Conservation (phyloP, 1,140 invertebrate species). For the Trachelipus rathkii region DNA sequence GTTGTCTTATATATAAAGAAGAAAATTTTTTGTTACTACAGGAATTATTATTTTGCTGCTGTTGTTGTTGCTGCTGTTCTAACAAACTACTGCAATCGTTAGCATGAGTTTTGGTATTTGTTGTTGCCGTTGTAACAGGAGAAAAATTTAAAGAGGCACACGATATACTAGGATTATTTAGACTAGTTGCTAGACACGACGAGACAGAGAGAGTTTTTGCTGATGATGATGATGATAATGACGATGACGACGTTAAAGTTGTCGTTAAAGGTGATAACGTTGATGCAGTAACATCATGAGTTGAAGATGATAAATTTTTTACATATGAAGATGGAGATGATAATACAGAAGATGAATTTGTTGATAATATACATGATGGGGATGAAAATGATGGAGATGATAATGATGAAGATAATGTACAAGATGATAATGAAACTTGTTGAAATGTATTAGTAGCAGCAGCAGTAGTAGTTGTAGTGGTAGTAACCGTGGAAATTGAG, state of each 20-base stretch:
- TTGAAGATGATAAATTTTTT: neutral
- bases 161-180: neutral
- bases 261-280: neutral
- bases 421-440: no score
- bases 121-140: neutral
- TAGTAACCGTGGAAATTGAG: no score
- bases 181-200: slow-evolving; percentile 4
- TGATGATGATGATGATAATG: neutral
- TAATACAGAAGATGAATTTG: no score
- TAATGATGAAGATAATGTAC: neutral
- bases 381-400: neutral
- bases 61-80: neutral
- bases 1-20: neutral
- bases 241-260: neutral
- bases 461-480: no score
- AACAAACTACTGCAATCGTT: no score
- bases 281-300: neutral
- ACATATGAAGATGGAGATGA: neutral
- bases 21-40: neutral
- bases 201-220: slow-evolving; percentile 5
- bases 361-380: neutral
- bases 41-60: neutral
- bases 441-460: no score
- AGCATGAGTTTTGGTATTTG: neutral
- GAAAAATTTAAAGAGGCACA: neutral